Conservation (phyloP, 2,888 invertebrate genomes). For the Tetramorium bicarinatum region DNA sequence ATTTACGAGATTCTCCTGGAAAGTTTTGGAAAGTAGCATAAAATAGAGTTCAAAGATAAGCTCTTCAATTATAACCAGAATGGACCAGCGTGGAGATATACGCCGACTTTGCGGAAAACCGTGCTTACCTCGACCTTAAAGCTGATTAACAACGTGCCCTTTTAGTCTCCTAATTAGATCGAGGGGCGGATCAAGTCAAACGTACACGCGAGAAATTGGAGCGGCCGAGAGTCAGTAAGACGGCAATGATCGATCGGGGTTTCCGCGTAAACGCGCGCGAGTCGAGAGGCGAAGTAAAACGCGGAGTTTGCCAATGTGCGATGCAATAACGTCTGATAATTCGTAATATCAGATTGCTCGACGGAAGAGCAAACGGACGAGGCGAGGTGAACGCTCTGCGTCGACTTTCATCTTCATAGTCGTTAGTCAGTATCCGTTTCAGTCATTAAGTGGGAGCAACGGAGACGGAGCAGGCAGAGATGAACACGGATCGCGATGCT, state of each 20-base stretch:
- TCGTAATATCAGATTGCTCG: constrained; percentile 8
- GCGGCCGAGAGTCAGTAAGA: not conserved
- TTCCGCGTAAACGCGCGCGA: constrained; percentile 3
- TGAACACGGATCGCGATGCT: constrained; percentile 18
- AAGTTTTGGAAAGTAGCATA: not conserved
- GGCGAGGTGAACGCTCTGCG: not conserved
- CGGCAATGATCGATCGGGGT: constrained; percentile 25
- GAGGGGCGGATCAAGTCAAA: constrained; percentile 1
- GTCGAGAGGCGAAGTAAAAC: not conserved
- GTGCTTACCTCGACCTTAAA: constrained; percentile 14
- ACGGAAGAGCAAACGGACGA: not conserved
- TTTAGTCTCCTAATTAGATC: constrained; percentile 29
- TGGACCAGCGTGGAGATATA: not conserved
- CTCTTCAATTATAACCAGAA: constrained; percentile 7
- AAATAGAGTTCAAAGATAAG: not conserved
- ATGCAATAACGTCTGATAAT: constrained; percentile 31
- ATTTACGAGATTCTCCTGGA: not conserved
- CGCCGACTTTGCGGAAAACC: constrained; percentile 11
- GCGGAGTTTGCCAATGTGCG: not conserved
- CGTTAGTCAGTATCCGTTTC: constrained; percentile 40
- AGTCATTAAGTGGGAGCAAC: not conserved
- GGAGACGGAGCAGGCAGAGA: constrained; percentile 10
- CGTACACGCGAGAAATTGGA: constrained; percentile 28
- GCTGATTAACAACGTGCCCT: constrained; percentile 29
- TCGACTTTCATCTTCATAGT: constrained; percentile 16